Conservation (phyloP, 30 jellyfish, hydroid and myxozoan genomes). For the Hydractinia echinata region DNA sequence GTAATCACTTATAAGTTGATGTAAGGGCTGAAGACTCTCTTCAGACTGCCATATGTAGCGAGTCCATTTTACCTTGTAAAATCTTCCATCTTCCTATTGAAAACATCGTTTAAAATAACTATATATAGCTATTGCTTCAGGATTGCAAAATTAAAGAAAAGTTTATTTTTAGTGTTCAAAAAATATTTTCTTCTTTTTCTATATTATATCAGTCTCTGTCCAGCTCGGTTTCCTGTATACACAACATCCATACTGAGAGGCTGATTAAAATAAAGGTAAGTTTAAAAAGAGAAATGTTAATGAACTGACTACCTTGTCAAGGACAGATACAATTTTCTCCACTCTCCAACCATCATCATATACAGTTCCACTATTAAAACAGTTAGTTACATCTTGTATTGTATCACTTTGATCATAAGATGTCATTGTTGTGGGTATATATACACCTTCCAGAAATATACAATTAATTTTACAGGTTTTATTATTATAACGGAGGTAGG, state of each 20-base stretch:
- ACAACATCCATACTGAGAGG: no score
- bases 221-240: no score
- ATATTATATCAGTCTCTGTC: no score
- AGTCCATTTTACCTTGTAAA: slow-evolving; percentile 33
- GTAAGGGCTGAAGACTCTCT: slow-evolving; percentile 27
- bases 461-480: no score
- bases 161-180: no score
- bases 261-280: no score
- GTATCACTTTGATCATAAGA: not conserved
- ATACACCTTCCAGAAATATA: no score
- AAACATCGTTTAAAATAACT: not conserved
- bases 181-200: no score
- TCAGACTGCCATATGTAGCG: slow-evolving; percentile 36
- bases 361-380: not conserved
- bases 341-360: slow-evolving; percentile 8
- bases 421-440: no score
- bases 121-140: no score
- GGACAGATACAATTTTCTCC: not conserved
- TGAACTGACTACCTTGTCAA: not conserved
- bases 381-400: slow-evolving; percentile 7
- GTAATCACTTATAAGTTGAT: slow-evolving; percentile 13
- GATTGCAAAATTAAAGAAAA: no score
- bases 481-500: no score
- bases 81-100: slow-evolving; percentile 24
- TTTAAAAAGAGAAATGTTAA: not conserved